A percentile compares a stretch with the other conserved stretches of the same genome.
These are phyloP conservation scores for Drosophila sechellia DNA, from an alignment of 1,140 invertebrate species.

Conservation along the genomic window DNA sequence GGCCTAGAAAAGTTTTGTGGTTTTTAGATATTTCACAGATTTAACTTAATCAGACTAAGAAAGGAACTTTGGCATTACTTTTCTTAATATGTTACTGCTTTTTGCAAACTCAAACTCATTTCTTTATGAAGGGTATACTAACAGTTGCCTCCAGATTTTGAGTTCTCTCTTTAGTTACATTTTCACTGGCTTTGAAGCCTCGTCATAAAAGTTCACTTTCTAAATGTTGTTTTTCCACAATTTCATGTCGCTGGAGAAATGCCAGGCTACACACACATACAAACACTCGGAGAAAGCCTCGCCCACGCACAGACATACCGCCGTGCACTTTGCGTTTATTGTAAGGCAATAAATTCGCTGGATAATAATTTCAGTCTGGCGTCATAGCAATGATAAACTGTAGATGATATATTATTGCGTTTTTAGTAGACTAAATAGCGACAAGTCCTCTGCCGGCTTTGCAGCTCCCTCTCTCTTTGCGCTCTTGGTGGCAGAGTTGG, in stretches of 20 bases:
- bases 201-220: constrained; percentile 59
- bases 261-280: constrained; percentile 22
- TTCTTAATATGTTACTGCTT: too few species aligned
- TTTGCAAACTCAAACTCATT: neutral
- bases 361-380: constrained; percentile 84
- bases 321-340: constrained; percentile 73
- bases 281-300: constrained; percentile 1
- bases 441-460: constrained; percentile 28
- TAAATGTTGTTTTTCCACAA: constrained; percentile 49
- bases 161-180: constrained; percentile 4
- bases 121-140: neutral
- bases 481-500: constrained; percentile 10
- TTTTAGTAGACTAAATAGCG: constrained; percentile 79
- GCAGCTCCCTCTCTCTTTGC: neutral
- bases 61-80: too few species aligned
- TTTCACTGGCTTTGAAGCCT: constrained; percentile 49
- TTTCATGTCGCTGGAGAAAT: constrained; percentile 29
- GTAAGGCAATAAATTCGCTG: constrained; percentile 83
- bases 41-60: too few species aligned
- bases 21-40: neutral
- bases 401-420: constrained; percentile 84
- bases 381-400: constrained; percentile 84
- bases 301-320: constrained; percentile 25
- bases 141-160: neutral
- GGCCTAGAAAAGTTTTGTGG: neutral